Base-by-base conservation (phyloP, 2,888 invertebrate genomes). In the Periphyllus acericola region DNA sequence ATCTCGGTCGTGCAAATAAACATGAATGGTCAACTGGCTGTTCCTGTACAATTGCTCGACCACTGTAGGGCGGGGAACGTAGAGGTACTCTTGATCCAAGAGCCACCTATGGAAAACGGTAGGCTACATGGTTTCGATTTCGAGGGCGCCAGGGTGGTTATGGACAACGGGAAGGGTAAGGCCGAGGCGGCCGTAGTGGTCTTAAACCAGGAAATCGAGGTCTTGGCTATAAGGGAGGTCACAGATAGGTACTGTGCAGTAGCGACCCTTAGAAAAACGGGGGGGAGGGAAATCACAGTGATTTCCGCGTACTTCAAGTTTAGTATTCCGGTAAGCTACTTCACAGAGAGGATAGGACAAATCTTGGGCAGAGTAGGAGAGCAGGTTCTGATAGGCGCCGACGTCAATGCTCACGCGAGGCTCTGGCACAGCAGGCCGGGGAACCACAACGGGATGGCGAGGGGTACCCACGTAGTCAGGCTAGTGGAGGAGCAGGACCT, bases 321-420 rank as follows among this genome's bases (percentile, higher is more conserved):
- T 11, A 60, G 60, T 17, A 21, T 79, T 55, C 79, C 55, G 32
- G 25, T 34, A 9, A 32, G 0, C 1, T 21, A 6, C 9, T 71
- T 82, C 8, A 71, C 32, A 6, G 32, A 6, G 19, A 40, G 36
- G 36, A 3, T 81, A 19, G 81, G 40, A 0, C 11, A 4, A 0
- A 29, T 81, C 0, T 19, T 81, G 19, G 66, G 66, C 5, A 68
- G 11, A 9, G 0, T 81, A 8, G 14, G 46, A 0, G 21, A 81
- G 0, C 11, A 40, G 0, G 82, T 52, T 0, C 14, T 82, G 5
- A 72, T 82, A 72, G 82, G 71, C 0, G 82, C 82, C 2, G 72
- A 82, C 0, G 82, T 82, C 32, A 82, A 82, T 21, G 46, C 71
- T 21, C 82, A 82, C 21, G 46, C 82, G 8, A 46, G 29, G 14